Evolutionary conservation across 2,797 vertebrate species (phyloP).

Genomic region (Adrianichthys oophorus): DNA sequence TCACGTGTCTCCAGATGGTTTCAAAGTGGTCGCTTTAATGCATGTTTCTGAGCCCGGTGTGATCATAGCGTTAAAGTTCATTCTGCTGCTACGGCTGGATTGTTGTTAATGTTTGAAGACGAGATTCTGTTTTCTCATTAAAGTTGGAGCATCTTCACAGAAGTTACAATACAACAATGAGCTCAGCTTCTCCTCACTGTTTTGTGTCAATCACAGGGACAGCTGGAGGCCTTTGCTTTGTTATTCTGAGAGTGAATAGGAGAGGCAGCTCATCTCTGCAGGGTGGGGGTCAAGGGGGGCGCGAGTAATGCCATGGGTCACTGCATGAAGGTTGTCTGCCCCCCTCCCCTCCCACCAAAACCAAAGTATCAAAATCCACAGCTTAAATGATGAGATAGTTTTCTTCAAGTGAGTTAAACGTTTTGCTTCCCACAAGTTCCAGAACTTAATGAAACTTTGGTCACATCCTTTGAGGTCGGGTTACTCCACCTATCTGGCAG

Average conservation of each 20-base stretch:
- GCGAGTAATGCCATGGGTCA: conserved; percentile 54
- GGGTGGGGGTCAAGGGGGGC: conserved; percentile 54
- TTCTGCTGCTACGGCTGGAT: too few species aligned
- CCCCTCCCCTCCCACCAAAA: conserved; percentile 11
- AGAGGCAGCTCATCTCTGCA: conserved; percentile 44
- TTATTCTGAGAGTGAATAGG: conserved; percentile 47
- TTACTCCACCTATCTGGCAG: too few species aligned
- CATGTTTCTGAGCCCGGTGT: too few species aligned
- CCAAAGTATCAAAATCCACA: conserved; percentile 15
- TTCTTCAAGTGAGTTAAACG: too few species aligned
- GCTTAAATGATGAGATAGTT: conserved; percentile 29
- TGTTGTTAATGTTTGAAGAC: too few species aligned
- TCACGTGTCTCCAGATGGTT: too few species aligned
- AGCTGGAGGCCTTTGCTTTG: conserved; percentile 53
- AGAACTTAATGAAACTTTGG: too few species aligned
- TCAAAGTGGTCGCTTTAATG: too few species aligned
- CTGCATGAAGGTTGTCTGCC: conserved; percentile 40
- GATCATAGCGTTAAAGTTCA: too few species aligned
- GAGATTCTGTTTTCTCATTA: background rate
- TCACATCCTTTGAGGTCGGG: too few species aligned
- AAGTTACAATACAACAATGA: conserved; percentile 29
- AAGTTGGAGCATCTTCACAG: conserved; percentile 1
- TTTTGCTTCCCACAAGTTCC: too few species aligned
- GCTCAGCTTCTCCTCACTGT: conserved; percentile 33
- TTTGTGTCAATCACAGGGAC: conserved; percentile 56